A percentile compares a stretch with the other conserved stretches of the same genome.
Conservation (phyloP, 2,113 vertebrate genomes). For the Triplophysa siluroides region DNA sequence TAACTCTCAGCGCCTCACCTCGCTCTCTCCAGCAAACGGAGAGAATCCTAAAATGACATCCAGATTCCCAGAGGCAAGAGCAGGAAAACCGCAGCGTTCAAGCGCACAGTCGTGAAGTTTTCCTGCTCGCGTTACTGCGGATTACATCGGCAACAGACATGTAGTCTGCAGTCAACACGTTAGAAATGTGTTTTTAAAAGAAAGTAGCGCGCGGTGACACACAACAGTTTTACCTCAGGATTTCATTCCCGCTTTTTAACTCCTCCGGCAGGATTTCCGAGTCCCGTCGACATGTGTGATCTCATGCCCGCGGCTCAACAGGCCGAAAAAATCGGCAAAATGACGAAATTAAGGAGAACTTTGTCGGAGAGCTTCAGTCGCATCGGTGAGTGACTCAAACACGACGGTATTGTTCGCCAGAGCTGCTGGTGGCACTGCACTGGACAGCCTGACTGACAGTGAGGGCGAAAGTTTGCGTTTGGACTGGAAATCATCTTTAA, state of each 20-base stretch:
- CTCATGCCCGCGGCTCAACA: conserved; percentile 80
- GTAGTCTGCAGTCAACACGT: neutral
- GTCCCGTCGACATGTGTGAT: conserved; percentile 71
- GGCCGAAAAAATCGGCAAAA: conserved; percentile 84
- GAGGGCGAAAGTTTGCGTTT: neutral
- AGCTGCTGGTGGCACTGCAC: neutral
- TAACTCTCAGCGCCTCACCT: conserved; percentile 23
- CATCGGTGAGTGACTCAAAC: conserved; percentile 79
- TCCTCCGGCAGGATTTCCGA: neutral
- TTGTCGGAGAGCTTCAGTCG: conserved; percentile 96
- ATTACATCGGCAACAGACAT: conserved; percentile 23
- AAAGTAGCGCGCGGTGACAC: conserved; percentile 27
- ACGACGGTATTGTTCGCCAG: neutral
- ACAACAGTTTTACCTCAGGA: conserved; percentile 41
- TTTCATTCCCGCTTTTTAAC: neutral
- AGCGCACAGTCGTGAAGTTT: conserved; percentile 7
- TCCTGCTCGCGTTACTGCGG: neutral
- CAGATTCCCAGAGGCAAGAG: conserved; percentile 59
- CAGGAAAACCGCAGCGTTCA: conserved; percentile 14
- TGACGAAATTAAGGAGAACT: conserved; percentile 99
- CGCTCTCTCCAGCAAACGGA: conserved; percentile 53
- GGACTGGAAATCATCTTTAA: neutral
- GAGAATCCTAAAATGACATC: conserved; percentile 73
- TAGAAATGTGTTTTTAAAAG: conserved; percentile 55
- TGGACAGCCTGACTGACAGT: neutral